Percentiles rank a stretch among this genome's conserved stretches.
Conservation (phyloP, 2,888 invertebrate genomes). For the Calameuta filiformis region DNA sequence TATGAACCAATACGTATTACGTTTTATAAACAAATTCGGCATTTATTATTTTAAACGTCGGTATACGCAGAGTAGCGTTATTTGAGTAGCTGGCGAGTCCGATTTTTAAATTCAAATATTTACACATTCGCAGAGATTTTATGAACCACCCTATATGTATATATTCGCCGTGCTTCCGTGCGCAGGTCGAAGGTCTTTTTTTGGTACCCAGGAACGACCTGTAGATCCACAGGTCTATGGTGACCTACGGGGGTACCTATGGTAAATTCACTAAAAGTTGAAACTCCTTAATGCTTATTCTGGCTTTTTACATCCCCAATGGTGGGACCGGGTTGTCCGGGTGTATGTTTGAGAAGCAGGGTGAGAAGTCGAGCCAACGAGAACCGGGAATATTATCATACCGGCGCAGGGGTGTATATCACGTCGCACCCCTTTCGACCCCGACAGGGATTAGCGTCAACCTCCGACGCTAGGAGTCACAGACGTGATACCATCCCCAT, state of each 20-base stretch:
- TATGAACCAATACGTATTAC: neutral
- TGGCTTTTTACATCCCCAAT: neutral
- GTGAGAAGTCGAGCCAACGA: slow-evolving; percentile 19
- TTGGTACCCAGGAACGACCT: neutral
- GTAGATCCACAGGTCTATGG: neutral
- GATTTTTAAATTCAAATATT: neutral
- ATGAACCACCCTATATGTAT: neutral
- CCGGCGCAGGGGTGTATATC: slow-evolving; percentile 61
- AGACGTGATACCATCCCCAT: slow-evolving; percentile 21
- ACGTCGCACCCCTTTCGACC: slow-evolving; percentile 56
- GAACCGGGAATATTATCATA: slow-evolving; percentile 61
- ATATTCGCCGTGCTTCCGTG: neutral
- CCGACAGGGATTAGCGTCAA: slow-evolving; percentile 64
- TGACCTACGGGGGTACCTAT: neutral
- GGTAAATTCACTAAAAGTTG: neutral
- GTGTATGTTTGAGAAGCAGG: neutral
- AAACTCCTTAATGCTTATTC: neutral
- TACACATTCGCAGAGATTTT: neutral
- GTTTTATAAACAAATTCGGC: neutral
- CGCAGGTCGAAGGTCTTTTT: neutral
- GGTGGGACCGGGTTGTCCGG: neutral
- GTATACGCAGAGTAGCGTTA: neutral
- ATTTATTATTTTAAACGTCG: neutral
- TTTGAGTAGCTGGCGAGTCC: neutral
- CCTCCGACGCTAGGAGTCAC: slow-evolving; percentile 41